Base-by-base conservation (phyloP, 1,140 invertebrate genomes). In the Homalodisca vitripennis region DNA sequence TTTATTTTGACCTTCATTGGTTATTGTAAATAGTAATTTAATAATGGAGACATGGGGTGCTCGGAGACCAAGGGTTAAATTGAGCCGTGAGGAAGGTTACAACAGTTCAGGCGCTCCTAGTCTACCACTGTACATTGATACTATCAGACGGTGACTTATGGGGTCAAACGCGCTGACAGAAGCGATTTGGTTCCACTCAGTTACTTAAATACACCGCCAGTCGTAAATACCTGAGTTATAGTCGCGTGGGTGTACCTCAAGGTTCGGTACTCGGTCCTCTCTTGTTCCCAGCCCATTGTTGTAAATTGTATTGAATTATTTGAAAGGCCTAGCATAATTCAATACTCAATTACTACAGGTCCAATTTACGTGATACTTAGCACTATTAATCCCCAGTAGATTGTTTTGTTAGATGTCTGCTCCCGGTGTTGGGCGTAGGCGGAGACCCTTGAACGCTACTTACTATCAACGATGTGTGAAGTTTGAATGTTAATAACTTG, bases 201-300 rank as follows among this genome's bases (percentile, higher is more conserved):
- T 51, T 51, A 51, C 48, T 22, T 51, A 51, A 51, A 51, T 51
- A 51, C 48, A 51, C 48, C 48, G n/a, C n/a, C n/a, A 51, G 48
- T 22, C 3, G 48, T 41, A 41, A n/a, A 10, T 22, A 51, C 6
- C 48, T 51, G 48, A 51, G 48, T 20, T 51, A 51, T 22, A 20
- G n/a, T 22, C n/a, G 48, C n/a, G 48, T 51, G 48, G 48, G 48
- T 51, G 48, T 51, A 51, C 48, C 48, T 51, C 48, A 51, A 51
- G 48, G 48, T 51, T 20, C 3, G 14, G 48, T 20, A 3, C n/a
- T 51, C 48, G 48, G 48, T 51, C 48, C 48, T 51, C 48, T 51
- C 48, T 22, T 51, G 14, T 51, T 51, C 22, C 48, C 48, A 22
- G n/a, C 48, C 34, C 34, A 22, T 22, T 22, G n/a, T 22, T 22